Percentiles rank a stretch among this genome's conserved stretches.
These are phyloP conservation scores for Andrena dorsata DNA, from an alignment of 2,888 invertebrate species.

Conservation along the genomic window DNA sequence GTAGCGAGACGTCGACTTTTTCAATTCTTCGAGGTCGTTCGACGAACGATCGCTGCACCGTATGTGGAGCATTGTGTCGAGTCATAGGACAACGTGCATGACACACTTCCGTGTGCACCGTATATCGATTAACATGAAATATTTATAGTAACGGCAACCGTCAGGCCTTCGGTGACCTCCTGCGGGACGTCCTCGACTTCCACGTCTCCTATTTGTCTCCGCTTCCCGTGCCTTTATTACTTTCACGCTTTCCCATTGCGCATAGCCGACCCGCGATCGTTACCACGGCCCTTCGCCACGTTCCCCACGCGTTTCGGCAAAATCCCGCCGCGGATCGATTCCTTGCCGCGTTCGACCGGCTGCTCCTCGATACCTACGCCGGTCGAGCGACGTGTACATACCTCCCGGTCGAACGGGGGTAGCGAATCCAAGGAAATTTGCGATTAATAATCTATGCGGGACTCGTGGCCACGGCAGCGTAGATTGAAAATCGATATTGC, in stretches of 20 bases:
- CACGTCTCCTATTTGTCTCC: constrained; percentile 29
- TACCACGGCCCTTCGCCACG: constrained; percentile 3
- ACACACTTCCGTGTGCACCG: constrained; percentile 64
- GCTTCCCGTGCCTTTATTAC: constrained; percentile 22
- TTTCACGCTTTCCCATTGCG: constrained; percentile 19
- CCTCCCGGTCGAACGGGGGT: background rate
- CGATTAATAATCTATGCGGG: constrained; percentile 31
- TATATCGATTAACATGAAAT: constrained; percentile 79
- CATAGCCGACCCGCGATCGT: constrained; percentile 21
- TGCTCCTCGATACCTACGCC: background rate
- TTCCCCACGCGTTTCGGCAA: constrained; percentile 21
- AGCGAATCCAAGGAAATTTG: background rate
- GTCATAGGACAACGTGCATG: constrained; percentile 65
- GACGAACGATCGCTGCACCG: constrained; percentile 27
- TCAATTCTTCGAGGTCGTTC: constrained; percentile 34
- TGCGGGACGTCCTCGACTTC: constrained; percentile 57
- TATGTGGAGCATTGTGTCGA: constrained; percentile 62
- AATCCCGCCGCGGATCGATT: constrained; percentile 4
- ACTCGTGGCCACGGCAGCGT: constrained; percentile 6
- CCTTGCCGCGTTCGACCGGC: background rate
- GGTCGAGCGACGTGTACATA: background rate
- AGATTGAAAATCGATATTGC: constrained; percentile 39
- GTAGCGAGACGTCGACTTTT: constrained; percentile 4
- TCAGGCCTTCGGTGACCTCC: constrained; percentile 60
- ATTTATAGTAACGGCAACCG: constrained; percentile 74